phyloP scores from a whole-genome alignment of 1,140 invertebrate genomes.

The Hyphantria cunea region DNA sequence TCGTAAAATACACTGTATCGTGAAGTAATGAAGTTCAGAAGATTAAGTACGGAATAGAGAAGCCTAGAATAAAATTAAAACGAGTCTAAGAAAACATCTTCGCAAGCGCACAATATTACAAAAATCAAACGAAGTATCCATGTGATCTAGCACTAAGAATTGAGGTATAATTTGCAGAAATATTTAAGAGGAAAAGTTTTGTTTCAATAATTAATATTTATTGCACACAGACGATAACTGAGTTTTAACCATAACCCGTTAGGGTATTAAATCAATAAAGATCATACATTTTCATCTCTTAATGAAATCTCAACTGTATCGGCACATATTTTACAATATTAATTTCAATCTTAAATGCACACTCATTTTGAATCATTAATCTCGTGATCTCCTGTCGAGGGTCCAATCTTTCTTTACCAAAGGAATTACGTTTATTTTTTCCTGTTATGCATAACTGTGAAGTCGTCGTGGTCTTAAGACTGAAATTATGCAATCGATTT shows the following conservation, averaged over 20 bases:
- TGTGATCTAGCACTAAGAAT: background rate
- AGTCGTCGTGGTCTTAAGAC: conserved; percentile 3
- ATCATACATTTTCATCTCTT: conserved; percentile 1
- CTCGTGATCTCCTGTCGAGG: conserved; percentile 23
- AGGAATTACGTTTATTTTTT: conserved; percentile 25
- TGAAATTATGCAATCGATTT: conserved; percentile 21
- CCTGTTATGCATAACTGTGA: conserved; percentile 26
- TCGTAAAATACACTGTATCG: conserved; percentile 61
- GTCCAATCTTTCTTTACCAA: conserved; percentile 26
- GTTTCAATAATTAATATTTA: background rate
- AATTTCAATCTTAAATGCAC: conserved; percentile 25
- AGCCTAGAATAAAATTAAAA: conserved; percentile 24
- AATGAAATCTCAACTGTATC: conserved; percentile 19
- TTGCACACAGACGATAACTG: no score
- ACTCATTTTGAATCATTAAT: conserved; percentile 25
- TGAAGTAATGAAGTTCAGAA: conserved; percentile 36
- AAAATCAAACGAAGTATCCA: conserved; percentile 8
- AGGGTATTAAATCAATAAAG: background rate
- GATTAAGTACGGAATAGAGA: conserved; percentile 34
- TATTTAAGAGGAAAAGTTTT: no score
- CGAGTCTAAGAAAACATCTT: conserved; percentile 13
- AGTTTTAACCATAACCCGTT: background rate
- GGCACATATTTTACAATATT: conserved; percentile 8
- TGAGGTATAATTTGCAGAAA: no score
- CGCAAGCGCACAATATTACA: conserved; percentile 13